These are phyloP conservation scores for Orchestes rusci DNA, from an alignment of 2,888 invertebrate species.

Conservation along the genomic window DNA sequence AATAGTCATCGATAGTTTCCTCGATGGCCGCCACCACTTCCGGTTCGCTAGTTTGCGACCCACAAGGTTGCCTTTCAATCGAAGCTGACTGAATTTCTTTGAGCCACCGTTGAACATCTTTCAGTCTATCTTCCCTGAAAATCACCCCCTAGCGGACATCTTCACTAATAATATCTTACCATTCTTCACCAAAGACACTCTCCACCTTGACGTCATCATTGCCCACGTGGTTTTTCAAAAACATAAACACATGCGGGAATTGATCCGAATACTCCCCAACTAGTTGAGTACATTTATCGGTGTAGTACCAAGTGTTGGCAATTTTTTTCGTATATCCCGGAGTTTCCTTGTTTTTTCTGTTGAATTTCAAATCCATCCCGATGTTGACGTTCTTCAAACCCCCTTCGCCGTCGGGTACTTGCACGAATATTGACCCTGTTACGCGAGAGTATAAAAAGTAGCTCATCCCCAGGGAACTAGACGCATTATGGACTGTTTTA, in stretches of 20 bases:
- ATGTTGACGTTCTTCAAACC: slow-evolving; percentile 60
- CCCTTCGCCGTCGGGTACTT: slow-evolving; percentile 32
- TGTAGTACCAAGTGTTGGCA: slow-evolving; percentile 65
- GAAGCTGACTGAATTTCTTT: slow-evolving; percentile 59
- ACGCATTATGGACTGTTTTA: slow-evolving; percentile 50
- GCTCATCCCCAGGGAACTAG: slow-evolving; percentile 56
- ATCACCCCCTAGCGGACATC: too few species aligned
- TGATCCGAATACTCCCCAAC: slow-evolving; percentile 61
- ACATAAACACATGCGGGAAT: slow-evolving; percentile 69
- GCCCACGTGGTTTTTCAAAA: slow-evolving; percentile 43
- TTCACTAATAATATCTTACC: slow-evolving; percentile 27
- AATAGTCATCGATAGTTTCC: slow-evolving; percentile 42
- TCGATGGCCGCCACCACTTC: slow-evolving; percentile 53
- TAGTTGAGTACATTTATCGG: slow-evolving; percentile 62
- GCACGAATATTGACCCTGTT: slow-evolving; percentile 75
- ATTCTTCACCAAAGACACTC: slow-evolving; percentile 52
- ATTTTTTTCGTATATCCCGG: slow-evolving; percentile 56
- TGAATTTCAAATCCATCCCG: slow-evolving; percentile 87
- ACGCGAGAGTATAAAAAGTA: slow-evolving; percentile 71
- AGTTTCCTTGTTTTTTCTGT: slow-evolving; percentile 66
- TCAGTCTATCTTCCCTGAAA: slow-evolving; percentile 47
- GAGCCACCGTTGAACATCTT: slow-evolving; percentile 57
- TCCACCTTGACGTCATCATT: slow-evolving; percentile 59
- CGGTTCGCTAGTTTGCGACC: slow-evolving; percentile 63
- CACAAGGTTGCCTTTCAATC: slow-evolving; percentile 59